phyloP scores from a whole-genome alignment of 2,797 vertebrate genomes.

The Apogon talboti region DNA sequence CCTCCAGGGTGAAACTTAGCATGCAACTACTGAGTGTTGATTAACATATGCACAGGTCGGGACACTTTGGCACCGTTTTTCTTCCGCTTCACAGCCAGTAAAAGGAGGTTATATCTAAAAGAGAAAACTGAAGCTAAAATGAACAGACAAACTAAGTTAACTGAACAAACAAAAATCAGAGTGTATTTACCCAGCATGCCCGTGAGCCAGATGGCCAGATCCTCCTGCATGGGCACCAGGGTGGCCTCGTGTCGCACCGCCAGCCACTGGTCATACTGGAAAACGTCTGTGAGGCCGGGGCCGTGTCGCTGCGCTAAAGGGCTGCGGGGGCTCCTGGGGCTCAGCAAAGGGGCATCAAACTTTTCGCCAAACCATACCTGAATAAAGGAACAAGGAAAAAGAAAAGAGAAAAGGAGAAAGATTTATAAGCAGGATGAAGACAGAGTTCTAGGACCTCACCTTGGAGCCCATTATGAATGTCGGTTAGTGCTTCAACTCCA shows the following conservation, averaged over 20 bases:
- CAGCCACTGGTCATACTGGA: constrained; percentile 96
- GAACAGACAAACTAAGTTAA: background rate
- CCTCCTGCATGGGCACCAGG: constrained; percentile 96
- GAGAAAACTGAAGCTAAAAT: too few species aligned
- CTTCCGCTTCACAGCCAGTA: too few species aligned
- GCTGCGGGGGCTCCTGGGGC: constrained; percentile 85
- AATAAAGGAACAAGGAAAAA: constrained; percentile 19
- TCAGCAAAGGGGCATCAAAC: constrained; percentile 82
- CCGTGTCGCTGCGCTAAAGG: constrained; percentile 89
- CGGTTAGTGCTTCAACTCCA: constrained; percentile 3
- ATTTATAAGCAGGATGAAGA: background rate
- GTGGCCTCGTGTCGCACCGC: constrained; percentile 93
- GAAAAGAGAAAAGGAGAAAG: background rate
- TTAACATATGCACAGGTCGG: constrained; percentile 1
- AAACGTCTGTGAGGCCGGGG: constrained; percentile 92
- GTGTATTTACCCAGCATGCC: constrained; percentile 89
- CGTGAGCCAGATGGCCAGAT: constrained; percentile 94
- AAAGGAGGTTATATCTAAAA: too few species aligned
- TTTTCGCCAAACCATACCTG: constrained; percentile 94
- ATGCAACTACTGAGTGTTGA: constrained; percentile 12
- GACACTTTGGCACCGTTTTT: background rate
- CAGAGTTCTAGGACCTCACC: background rate
- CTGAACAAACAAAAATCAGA: background rate
- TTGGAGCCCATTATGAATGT: background rate
- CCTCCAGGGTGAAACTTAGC: constrained; percentile 27